A percentile compares a stretch with the other conserved stretches of the same genome.
These are phyloP conservation scores for Florisuga fusca DNA, from an alignment of 2,797 vertebrate genomes.

Conservation along the genomic window DNA sequence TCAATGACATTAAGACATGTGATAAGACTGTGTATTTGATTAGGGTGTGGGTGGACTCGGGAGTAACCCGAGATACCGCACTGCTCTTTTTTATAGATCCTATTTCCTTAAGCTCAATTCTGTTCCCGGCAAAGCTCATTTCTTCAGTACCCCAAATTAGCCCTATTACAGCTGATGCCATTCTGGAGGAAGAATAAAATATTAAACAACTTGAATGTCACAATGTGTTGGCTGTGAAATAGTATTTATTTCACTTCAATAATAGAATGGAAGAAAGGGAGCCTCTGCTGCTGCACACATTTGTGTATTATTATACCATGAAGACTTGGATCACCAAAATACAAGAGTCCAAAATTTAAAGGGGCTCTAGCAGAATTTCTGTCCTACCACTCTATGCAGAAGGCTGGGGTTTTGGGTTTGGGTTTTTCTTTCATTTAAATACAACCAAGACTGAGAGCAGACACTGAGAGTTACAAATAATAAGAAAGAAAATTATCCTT, in stretches of 20 bases:
- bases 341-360: constrained; percentile 45
- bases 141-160: constrained; percentile 70
- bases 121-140: constrained; percentile 35
- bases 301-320: background rate
- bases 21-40: constrained; percentile 59
- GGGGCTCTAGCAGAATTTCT: background rate
- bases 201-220: constrained; percentile 67
- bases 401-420: background rate
- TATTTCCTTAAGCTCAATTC: constrained; percentile 44
- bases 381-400: background rate
- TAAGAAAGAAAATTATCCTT: background rate
- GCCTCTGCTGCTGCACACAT: background rate
- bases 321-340: background rate
- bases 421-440: background rate
- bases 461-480: background rate
- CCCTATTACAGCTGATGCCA: constrained; percentile 67
- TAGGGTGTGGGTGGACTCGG: constrained; percentile 52
- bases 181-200: constrained; percentile 73
- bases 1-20: constrained; percentile 14
- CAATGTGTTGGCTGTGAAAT: constrained; percentile 33
- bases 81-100: constrained; percentile 1
- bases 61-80: background rate
- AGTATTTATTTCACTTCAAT: constrained; percentile 33
- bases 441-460: background rate
- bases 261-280: background rate